Percentiles rank a stretch among this genome's conserved stretches.
Evolutionary conservation across 2,888 invertebrate genomes (phyloP).

Genomic region (Xanthia icteritia): DNA sequence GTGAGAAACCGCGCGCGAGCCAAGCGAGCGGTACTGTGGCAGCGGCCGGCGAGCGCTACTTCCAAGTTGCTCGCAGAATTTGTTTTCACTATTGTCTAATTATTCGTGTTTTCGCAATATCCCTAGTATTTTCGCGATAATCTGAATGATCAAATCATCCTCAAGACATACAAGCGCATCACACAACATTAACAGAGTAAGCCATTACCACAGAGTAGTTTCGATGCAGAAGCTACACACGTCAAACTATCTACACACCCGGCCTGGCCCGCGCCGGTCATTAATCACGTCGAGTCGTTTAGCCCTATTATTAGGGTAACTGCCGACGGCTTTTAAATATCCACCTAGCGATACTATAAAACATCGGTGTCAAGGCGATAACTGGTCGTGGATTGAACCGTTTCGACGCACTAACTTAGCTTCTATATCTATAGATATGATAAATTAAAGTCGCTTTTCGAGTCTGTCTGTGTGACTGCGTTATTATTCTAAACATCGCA

Average conservation of each 20-base stretch:
- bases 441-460: neutral
- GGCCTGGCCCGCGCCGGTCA: conserved; percentile 64
- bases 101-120: too few relatives aligned
- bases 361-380: conserved; percentile 71
- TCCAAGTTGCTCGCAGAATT: too few relatives aligned
- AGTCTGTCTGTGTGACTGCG: neutral
- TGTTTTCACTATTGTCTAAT: too few relatives aligned
- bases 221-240: conserved; percentile 51
- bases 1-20: too few relatives aligned
- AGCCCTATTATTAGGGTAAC: conserved; percentile 79
- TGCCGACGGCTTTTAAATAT: conserved; percentile 81
- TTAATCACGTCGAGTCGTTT: conserved; percentile 77
- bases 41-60: too few relatives aligned
- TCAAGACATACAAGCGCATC: conserved; percentile 15
- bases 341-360: conserved; percentile 68
- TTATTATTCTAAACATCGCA: neutral
- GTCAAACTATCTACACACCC: conserved; percentile 53
- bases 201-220: conserved; percentile 64
- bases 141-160: too few relatives aligned
- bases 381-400: conserved; percentile 71
- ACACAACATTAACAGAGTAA: conserved; percentile 36
- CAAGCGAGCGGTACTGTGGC: too few relatives aligned
- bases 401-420: conserved; percentile 44
- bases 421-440: neutral
- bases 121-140: too few relatives aligned